Conservation (phyloP, 1,140 invertebrate genomes). For the Vanessa tameamea region DNA sequence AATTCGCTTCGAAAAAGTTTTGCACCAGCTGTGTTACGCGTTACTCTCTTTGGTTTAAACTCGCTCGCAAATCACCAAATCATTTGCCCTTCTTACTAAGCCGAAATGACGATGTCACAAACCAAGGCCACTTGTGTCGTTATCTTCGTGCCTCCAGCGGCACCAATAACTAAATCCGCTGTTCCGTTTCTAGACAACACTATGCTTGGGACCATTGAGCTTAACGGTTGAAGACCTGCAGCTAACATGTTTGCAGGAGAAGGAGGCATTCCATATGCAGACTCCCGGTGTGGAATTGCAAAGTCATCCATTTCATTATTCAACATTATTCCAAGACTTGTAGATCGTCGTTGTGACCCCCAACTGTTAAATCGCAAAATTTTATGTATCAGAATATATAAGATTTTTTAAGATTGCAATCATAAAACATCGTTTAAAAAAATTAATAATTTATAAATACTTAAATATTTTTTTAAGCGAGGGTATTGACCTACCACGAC, state of each 20-base stretch:
- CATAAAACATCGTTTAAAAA: too few species aligned
- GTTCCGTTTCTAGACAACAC: conserved; percentile 85
- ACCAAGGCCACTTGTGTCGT: conserved; percentile 90
- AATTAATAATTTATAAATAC: too few species aligned
- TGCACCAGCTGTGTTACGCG: too few species aligned
- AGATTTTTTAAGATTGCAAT: too few species aligned
- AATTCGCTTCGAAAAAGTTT: too few species aligned
- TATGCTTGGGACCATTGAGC: conserved; percentile 94
- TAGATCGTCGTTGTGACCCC: conserved; percentile 86
- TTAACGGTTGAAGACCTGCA: conserved; percentile 91
- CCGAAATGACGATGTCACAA: conserved; percentile 48
- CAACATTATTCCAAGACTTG: conserved; percentile 92
- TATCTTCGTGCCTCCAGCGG: conserved; percentile 94
- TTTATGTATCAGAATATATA: background rate
- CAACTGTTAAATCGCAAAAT: conserved; percentile 81
- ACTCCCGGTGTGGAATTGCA: conserved; percentile 88
- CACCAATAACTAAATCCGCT: conserved; percentile 88
- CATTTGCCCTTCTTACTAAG: too few species aligned
- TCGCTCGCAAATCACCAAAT: too few species aligned
- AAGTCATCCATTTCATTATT: conserved; percentile 99
- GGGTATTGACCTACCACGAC: too few species aligned
- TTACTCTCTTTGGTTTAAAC: too few species aligned
- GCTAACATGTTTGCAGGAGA: conserved; percentile 90
- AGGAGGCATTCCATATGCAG: conserved; percentile 88
- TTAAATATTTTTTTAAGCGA: too few species aligned